These are phyloP conservation scores for Apeltes quadracus DNA, from an alignment of 2,113 vertebrate species.

Conservation along the genomic window DNA sequence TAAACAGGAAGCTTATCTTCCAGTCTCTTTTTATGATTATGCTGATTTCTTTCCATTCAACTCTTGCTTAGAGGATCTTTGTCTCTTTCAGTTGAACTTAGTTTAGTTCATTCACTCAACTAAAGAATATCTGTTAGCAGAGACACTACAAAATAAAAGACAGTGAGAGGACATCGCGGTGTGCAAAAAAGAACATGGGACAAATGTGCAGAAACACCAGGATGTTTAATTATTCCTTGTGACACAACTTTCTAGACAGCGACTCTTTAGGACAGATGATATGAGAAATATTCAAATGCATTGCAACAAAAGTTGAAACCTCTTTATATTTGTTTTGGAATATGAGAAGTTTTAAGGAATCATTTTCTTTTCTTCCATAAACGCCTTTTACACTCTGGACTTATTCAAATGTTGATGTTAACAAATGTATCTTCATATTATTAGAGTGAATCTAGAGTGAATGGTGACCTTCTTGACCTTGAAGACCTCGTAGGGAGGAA, in stretches of 20 bases:
- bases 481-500: slow-evolving; percentile 9
- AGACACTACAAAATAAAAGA: neutral
- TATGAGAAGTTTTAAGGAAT: neutral
- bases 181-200: neutral
- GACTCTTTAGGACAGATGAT: neutral
- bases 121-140: too few relatives aligned
- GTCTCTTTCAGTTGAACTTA: too few relatives aligned
- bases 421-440: neutral
- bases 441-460: too few relatives aligned
- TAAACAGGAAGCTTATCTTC: neutral
- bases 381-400: neutral
- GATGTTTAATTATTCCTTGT: neutral
- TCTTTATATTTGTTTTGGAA: neutral
- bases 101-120: too few relatives aligned
- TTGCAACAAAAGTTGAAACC: neutral
- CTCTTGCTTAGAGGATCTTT: neutral
- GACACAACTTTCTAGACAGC: neutral
- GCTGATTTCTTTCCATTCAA: neutral
- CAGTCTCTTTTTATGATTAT: too few relatives aligned
- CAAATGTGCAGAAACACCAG: neutral
- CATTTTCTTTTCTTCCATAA: neutral
- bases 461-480: too few relatives aligned
- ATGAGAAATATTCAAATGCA: neutral
- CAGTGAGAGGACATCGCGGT: neutral
- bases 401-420: neutral